Evolutionary conservation across 2,797 vertebrate genomes (phyloP).

Genomic region (Lophius americanus): DNA sequence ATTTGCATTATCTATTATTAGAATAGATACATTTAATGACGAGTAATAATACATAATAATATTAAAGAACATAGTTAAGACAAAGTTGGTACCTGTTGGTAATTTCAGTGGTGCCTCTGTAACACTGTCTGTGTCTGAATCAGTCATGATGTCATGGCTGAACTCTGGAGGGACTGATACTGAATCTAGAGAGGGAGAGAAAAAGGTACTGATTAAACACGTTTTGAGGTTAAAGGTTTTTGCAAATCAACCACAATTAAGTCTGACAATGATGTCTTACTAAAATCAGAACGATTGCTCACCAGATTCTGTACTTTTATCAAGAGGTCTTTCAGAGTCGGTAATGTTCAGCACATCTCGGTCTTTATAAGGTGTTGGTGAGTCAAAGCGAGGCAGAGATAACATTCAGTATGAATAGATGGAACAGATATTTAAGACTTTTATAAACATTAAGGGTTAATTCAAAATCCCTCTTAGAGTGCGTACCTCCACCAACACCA

Average conservation of each 20-base stretch:
- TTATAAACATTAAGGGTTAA: too few relatives aligned
- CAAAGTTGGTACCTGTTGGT: slow-evolving; percentile 41
- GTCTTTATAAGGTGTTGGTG: slow-evolving; percentile 1
- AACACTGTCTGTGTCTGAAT: slow-evolving; percentile 21
- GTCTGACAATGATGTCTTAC: not conserved
- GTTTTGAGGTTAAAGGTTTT: not conserved
- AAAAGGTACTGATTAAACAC: not conserved
- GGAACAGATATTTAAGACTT: too few relatives aligned
- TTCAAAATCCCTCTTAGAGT: too few relatives aligned
- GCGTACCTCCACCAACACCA: too few relatives aligned
- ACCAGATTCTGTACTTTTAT: slow-evolving; percentile 21
- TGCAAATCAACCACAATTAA: not conserved
- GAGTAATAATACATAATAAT: too few relatives aligned
- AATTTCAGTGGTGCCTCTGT: slow-evolving; percentile 19
- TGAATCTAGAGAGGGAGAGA: not conserved
- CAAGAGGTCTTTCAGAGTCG: not conserved
- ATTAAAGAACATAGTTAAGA: not conserved
- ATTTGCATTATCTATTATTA: too few relatives aligned
- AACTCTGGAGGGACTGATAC: slow-evolving; percentile 12
- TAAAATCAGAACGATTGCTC: not conserved
- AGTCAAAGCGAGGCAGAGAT: slow-evolving; percentile 24
- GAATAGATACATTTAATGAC: too few relatives aligned
- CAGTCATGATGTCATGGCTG: not conserved
- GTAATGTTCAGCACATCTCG: slow-evolving; percentile 5
- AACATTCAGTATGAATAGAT: not conserved